Evolutionary conservation across 2,113 vertebrate genomes (phyloP), one percentile per base, ranked within the genome.

Genomic region (Chloroceryle aenea): DNA sequence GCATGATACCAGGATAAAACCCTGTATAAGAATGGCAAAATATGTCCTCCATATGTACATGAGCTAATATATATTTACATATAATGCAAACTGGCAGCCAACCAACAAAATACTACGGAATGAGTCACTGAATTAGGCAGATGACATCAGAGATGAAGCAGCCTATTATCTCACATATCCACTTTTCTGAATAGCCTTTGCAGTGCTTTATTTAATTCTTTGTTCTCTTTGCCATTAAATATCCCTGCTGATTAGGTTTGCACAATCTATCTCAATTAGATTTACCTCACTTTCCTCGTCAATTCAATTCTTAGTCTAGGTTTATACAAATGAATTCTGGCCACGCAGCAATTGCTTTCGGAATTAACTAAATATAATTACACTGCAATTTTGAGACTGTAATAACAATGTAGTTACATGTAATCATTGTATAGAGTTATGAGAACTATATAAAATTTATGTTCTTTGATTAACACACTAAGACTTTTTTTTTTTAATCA

Each of bases 221-320:
- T 92, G 76, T 95, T 96, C 95, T 86, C 64, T 93, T 91, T 92
- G 90, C 92, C 85, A 93, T 94, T 96, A 97, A 96, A 94, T 90
- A 96, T 88, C 87, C 52, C 82, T 84, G 82, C 69, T 95, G 92
- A 96, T 96, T 96, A 96, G 90, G 93, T 96, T 96, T 93, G 88
- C 52, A 84, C 93, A 94, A 96, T 95, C 93, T 96, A 93, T 96
- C 95, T 95, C 95, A 93, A 97, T 95, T 90, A 96, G 93, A 95
- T 96, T 96, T 97, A 96, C 85, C 88, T 93, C 95, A 88, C 90
- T 97, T 94, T 96, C 76, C 76, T 30, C 92, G 93, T 94, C 92
- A 95, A 94, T 92, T 96, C 95, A 88, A 47, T 67, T 83, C 92
- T 90, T 82, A 94, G 85, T 78, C 83, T 96, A 89, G 93, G 88